A percentile compares a stretch with the other conserved stretches of the same genome.
These are phyloP conservation scores for Spinus olivaceus DNA, from an alignment of 2,797 vertebrate species.

Conservation along the genomic window DNA sequence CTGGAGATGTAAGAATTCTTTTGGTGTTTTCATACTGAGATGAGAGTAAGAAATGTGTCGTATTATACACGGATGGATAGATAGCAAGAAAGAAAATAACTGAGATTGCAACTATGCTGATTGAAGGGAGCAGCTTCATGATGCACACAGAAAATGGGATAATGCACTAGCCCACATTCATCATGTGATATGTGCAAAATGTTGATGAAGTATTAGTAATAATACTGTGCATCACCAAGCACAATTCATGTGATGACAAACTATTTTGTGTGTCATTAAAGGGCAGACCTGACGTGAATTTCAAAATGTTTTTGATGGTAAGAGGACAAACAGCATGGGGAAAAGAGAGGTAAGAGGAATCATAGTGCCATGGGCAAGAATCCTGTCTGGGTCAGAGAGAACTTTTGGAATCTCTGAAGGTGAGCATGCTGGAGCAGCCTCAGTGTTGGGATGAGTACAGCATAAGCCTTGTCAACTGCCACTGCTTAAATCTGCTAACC, in stretches of 20 bases:
- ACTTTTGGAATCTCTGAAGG: neutral
- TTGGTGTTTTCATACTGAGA: constrained; percentile 59
- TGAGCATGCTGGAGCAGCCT: neutral
- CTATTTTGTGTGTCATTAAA: neutral
- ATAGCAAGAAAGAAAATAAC: constrained; percentile 59
- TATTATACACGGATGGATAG: constrained; percentile 62
- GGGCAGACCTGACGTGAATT: neutral
- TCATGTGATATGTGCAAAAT: constrained; percentile 2
- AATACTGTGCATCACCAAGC: neutral
- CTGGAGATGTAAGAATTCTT: constrained; percentile 42
- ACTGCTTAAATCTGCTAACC: neutral
- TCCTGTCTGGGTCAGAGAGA: neutral
- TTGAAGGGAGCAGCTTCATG: constrained; percentile 17
- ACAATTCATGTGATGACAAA: neutral
- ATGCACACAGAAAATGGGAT: constrained; percentile 17
- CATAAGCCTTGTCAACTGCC: neutral
- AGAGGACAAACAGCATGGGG: neutral
- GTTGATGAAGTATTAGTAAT: constrained; percentile 30
- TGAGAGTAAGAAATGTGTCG: constrained; percentile 57
- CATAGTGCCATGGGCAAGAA: neutral
- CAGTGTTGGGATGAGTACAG: neutral
- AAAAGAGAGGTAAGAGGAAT: neutral
- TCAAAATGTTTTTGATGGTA: neutral
- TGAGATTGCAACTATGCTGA: constrained; percentile 25
- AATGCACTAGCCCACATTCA: constrained; percentile 4